Percentiles rank a stretch among this genome's conserved stretches.
phyloP scores from a whole-genome alignment of 1,140 invertebrate genomes.

The Campoletis sonorensis region DNA sequence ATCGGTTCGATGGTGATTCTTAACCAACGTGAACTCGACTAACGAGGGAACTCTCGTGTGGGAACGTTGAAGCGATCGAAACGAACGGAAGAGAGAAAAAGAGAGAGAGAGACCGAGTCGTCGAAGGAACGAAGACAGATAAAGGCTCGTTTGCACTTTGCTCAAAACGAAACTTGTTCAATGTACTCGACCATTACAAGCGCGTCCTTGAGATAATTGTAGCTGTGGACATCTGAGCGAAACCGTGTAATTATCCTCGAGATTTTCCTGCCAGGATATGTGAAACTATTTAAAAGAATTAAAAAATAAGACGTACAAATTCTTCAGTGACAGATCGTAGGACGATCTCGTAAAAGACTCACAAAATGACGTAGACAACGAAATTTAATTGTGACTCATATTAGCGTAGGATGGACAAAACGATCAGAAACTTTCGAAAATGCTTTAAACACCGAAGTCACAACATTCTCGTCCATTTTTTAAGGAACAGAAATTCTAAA shows the following conservation, averaged over 20 bases:
- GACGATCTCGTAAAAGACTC: too few species aligned
- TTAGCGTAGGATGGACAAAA: neutral
- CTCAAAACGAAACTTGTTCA: neutral
- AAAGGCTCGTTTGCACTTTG: neutral
- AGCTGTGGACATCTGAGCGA: neutral
- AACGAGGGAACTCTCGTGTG: constrained; percentile 7
- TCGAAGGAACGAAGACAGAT: neutral
- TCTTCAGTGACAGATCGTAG: neutral
- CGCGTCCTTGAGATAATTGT: constrained; percentile 15
- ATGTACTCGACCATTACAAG: neutral
- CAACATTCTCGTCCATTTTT: neutral
- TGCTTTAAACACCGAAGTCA: neutral
- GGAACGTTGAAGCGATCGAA: constrained; percentile 4
- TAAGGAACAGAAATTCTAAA: neutral
- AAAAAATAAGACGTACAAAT: neutral
- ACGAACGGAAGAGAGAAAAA: neutral
- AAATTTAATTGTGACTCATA: neutral
- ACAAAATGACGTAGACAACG: neutral
- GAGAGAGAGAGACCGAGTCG: too few species aligned
- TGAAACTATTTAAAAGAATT: neutral
- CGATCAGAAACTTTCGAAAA: neutral
- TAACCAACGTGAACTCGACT: neutral
- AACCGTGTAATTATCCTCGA: neutral
- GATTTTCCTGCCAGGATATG: neutral
- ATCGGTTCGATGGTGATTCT: neutral